These are phyloP conservation scores for Emys orbicularis DNA, from an alignment of 2,797 vertebrate species.

Conservation along the genomic window DNA sequence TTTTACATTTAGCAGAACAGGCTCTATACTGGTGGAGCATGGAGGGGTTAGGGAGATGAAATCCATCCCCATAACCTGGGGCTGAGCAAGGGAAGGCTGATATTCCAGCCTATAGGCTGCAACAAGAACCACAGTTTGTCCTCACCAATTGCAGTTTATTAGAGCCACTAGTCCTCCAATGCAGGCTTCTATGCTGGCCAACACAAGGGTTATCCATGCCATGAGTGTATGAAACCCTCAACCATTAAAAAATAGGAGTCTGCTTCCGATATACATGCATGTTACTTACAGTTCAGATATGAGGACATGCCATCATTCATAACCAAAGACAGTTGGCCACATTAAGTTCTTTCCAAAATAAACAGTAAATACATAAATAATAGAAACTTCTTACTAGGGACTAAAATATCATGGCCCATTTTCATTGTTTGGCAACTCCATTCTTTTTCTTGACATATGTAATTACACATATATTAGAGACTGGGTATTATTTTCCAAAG, in stretches of 20 bases:
- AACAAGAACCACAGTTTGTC: neutral
- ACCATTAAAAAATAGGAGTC: neutral
- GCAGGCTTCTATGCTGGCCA: neutral
- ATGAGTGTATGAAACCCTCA: neutral
- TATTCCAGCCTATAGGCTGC: neutral
- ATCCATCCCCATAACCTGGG: neutral
- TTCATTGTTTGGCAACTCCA: neutral
- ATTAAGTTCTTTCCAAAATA: neutral
- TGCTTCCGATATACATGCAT: neutral
- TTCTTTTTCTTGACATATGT: neutral
- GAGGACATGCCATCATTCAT: neutral
- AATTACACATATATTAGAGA: neutral
- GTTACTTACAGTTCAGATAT: neutral
- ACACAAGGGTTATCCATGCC: fast-evolving
- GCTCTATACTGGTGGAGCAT: neutral
- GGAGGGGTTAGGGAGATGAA: fast-evolving
- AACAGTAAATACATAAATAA: neutral
- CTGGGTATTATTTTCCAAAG: neutral
- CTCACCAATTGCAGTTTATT: neutral
- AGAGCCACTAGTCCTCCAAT: neutral
- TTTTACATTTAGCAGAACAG: neutral
- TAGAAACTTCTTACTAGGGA: neutral
- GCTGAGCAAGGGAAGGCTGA: neutral
- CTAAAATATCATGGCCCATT: neutral
- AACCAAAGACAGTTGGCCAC: neutral